Evolutionary conservation across 2,113 vertebrate genomes (phyloP).

Genomic region (Bagarius yarrelli): DNA sequence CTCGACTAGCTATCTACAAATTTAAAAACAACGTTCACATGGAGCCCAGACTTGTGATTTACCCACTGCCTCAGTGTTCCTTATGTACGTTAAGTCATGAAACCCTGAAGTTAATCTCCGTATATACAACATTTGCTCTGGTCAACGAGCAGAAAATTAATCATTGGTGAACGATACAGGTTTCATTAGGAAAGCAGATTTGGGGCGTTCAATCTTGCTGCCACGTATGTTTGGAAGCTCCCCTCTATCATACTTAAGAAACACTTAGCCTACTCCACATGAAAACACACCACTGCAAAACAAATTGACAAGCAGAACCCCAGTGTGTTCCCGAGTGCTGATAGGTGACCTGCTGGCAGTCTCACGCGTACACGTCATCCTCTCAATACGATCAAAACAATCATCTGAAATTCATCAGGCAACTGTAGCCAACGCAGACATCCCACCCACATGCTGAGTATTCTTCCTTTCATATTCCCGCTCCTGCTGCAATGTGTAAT

Average conservation of each 20-base stretch:
- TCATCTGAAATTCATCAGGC: conserved; percentile 51
- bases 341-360: conserved; percentile 44
- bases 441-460: conserved; percentile 21
- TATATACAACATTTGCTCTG: neutral
- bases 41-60: neutral
- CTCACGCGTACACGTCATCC: conserved; percentile 10
- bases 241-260: neutral
- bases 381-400: conserved; percentile 35
- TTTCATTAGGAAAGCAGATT: neutral
- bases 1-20: neutral
- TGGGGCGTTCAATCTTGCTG: neutral
- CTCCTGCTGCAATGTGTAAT: conserved; percentile 2
- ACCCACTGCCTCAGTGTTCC: no score
- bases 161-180: neutral
- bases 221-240: neutral
- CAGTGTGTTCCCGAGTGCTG: conserved; percentile 4
- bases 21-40: neutral
- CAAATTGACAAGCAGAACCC: neutral
- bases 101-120: neutral
- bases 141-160: neutral
- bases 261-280: neutral
- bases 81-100: neutral
- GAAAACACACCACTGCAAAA: conserved; percentile 5
- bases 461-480: neutral
- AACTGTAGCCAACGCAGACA: conserved; percentile 25